phyloP scores from a whole-genome alignment of 2,888 invertebrate genomes.

The Drosophila demipolita region DNA sequence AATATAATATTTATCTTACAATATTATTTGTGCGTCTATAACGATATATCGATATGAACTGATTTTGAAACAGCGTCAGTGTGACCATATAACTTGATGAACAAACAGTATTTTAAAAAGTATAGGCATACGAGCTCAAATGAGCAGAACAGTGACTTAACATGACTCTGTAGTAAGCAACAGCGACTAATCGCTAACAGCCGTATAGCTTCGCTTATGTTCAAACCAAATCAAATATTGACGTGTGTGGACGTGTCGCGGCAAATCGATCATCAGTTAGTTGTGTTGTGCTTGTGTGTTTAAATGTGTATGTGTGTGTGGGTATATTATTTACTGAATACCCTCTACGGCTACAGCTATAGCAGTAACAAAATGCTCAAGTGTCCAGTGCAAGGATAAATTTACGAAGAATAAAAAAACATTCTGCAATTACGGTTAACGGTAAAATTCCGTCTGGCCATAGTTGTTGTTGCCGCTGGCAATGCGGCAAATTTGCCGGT shows the following conservation, averaged over 20 bases:
- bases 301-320: constrained; percentile 13
- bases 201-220: constrained; percentile 1
- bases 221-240: constrained; percentile 43
- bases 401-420: constrained; percentile 6
- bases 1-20: neutral
- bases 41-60: neutral
- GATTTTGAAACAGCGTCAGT: constrained; percentile 5
- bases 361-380: constrained; percentile 33
- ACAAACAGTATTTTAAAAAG: neutral
- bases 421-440: constrained; percentile 7
- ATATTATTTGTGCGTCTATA: neutral
- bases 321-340: constrained; percentile 30
- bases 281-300: constrained; percentile 36
- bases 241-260: constrained; percentile 46
- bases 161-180: constrained; percentile 1
- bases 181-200: constrained; percentile 16
- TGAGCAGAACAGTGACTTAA: constrained; percentile 18
- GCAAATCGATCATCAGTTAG: constrained; percentile 18
- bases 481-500: constrained; percentile 60
- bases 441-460: constrained; percentile 16
- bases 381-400: constrained; percentile 27
- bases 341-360: neutral
- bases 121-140: constrained; percentile 17
- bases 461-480: constrained; percentile 25
- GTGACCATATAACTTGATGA: constrained; percentile 13